Evolutionary conservation across 2,113 vertebrate species (phyloP), one percentile per base, ranked within the genome.

Genomic region (Zosterops pallidus): DNA sequence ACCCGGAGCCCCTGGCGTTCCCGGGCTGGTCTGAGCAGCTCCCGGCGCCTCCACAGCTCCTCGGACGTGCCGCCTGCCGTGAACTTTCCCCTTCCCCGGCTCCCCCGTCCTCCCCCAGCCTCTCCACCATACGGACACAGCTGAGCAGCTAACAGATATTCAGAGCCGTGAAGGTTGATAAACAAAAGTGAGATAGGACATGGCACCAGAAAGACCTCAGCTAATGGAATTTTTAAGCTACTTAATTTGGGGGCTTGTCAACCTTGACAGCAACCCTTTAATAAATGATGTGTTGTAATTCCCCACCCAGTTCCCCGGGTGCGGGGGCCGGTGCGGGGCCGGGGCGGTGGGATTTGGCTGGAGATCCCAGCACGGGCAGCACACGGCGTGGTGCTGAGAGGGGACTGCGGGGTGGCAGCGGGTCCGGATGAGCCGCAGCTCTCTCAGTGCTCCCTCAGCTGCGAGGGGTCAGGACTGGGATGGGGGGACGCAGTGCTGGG

Each of bases 151-250:
- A 89, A 90, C 62, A 92, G 93, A 94, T 92, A 96, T 90, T 94
- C 92, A 57, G 85, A 97, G 91, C 92, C 92, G 72, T 96, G 97
- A 97, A 97, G 97, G 97, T 92, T 97, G 97, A 97, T 96, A 96
- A 97, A 97, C 95, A 97, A 95, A 96, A 91, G 92, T 90, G 91
- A 94, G 95, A 90, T 92, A 94, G 95, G 96, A 96, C 95, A 94
- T 88, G 95, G 92, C 95, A 97, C 94, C 92, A 95, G 96, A 94
- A 96, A 95, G 92, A 97, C 95, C 94, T 96, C 95, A 19, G 85
- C 95, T 91, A 97, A 97, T 96, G 95, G 95, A 95, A 97, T 96
- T 96, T 96, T 96, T 94, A 97, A 97, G 96, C 95, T 94, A 91
- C 95, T 97, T 96, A 95, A 96, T 95, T 92, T 94, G 89, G 92